Base-by-base conservation (phyloP, 2,797 vertebrate species). In the Bovichtus diacanthus region DNA sequence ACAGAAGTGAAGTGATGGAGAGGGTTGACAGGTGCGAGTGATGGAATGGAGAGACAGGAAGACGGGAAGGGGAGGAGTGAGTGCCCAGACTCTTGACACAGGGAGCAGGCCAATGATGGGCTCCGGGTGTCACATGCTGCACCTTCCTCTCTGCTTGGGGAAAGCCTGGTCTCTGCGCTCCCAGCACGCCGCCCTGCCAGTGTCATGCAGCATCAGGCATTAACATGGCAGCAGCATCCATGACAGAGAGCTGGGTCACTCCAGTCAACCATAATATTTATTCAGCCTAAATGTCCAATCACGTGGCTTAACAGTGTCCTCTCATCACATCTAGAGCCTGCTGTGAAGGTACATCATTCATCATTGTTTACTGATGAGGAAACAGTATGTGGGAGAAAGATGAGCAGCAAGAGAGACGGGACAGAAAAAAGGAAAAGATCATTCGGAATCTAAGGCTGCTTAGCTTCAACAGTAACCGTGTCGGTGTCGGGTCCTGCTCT, bases 71-170 rank as follows among this genome's bases (percentile, higher is more conserved):
- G 64, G 64, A 49, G 43, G 62, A 39, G 31, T 4, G 12, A n/a
- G 29, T 2, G 8, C 15, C 10, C 6, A 15, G 60, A 47, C 29
- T 19, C 46, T 36, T 31, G 61, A 70, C 74, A 74, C 43, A 75
- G 16, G 4, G 23, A 69, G 74, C 29, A 43, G 49, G 47, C 46
- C 86, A 69, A 86, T 80, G 59, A 79, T 21, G 59, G 60, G 46
- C 44, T 83, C 34, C 0, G 73, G 16, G 15, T 70, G 56, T 71
- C 65, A 55, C 68, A 65, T 9, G 69, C 66, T 61, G 70, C 1
- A n/a, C 70, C 25, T 13, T n/a, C 23, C 18, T 36, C 47, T 47
- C 49, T 56, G 43, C 60, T 31, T 23, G 61, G 65, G 60, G 36
- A 58, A 51, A 21, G 61, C 43, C 64, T 79, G 6, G 3, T 31